phyloP scores from a whole-genome alignment of 2,797 vertebrate species.

The Lithobates pipiens region DNA sequence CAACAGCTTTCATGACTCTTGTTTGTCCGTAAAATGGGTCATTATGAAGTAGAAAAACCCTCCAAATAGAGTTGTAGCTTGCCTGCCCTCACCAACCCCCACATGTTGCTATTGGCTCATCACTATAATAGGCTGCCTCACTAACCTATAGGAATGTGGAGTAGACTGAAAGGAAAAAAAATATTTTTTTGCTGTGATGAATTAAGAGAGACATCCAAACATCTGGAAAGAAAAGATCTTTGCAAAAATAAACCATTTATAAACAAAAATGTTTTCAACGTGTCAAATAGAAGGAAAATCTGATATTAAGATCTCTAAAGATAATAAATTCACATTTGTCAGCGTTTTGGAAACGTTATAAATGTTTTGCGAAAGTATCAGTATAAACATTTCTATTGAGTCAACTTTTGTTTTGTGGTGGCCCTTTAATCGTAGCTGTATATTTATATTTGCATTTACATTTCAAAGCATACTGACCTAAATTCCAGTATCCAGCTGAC shows the following conservation, averaged over 20 bases:
- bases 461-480: background rate
- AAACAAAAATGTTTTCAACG: background rate
- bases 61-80: too few relatives aligned
- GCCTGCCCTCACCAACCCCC: too few relatives aligned
- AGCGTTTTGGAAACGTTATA: background rate
- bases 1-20: too few relatives aligned
- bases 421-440: background rate
- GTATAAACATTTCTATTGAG: background rate
- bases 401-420: background rate
- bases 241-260: background rate
- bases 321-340: background rate
- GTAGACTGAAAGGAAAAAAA: too few relatives aligned
- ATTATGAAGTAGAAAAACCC: too few relatives aligned
- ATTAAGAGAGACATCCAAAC: too few relatives aligned
- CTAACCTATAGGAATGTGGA: too few relatives aligned
- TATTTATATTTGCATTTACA: background rate
- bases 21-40: too few relatives aligned
- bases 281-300: background rate
- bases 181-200: too few relatives aligned
- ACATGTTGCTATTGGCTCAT: too few relatives aligned
- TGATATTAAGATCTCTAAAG: background rate
- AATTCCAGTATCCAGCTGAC: conserved; percentile 22
- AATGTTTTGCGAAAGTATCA: background rate
- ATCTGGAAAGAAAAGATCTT: background rate
- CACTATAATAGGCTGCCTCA: too few relatives aligned